Evolutionary conservation across 2,888 invertebrate species (phyloP), one percentile per base, ranked within the genome.

Genomic region (Listrodromus nycthemerus): DNA sequence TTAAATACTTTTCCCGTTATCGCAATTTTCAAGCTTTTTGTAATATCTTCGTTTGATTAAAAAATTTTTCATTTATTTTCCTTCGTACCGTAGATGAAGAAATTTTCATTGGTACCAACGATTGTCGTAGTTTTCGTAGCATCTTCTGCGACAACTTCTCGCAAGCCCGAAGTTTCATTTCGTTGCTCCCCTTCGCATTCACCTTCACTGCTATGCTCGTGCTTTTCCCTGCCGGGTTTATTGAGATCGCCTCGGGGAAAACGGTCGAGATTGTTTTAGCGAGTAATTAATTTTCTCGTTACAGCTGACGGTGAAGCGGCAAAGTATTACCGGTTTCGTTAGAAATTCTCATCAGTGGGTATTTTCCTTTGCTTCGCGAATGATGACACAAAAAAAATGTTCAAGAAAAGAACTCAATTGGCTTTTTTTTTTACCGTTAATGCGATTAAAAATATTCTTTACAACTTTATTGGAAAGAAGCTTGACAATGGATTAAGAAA

Each of bases 281-380:
- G 24, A 55, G 67, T 66, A 77, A 73, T 67, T 77, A 77, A 82
- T 82, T 77, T 48, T 61, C 37, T 48, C 27, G 66, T 45, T 24
- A 45, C 10, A 21, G 16, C 21, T n/a, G 33, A 52, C 58, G 8
- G 52, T 16, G 21, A 21, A 50, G n/a, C 24, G 10, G 19, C 8
- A 8, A 48, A 24, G 63, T 16, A 63, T 13, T 66, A 67, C 48
- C 16, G 8, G 24, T 67, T 67, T 58, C 58, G 30, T 58, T 6
- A 30, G 16, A 58, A 58, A 58, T 58, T 58, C 24, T 58, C 27
- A 30, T 58, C 58, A 24, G 4, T 27, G 13, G 8, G 16, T 2
- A 21, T 4, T 10, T 16, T 48, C 48, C 50, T 30, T 50, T 50
- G n/a, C n/a, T 52, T 52, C 30, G 58, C 16, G 6, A n/a, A 16